phyloP scores from a whole-genome alignment of 2,797 vertebrate species.

The Onychomys torridus region DNA sequence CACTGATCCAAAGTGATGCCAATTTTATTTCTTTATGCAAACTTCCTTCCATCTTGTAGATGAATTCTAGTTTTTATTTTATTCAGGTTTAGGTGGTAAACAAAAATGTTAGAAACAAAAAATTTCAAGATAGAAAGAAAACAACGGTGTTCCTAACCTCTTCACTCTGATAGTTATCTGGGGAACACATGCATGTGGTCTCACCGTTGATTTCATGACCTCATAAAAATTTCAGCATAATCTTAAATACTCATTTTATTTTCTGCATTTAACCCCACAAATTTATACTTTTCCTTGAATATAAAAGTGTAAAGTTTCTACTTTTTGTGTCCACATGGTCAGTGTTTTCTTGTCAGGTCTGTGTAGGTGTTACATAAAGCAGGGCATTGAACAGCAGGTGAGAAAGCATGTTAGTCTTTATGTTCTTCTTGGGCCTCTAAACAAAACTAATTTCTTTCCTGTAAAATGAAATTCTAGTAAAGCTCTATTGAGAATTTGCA shows the following conservation, averaged over 20 bases:
- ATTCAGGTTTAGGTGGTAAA: conserved; percentile 17
- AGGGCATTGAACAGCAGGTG: not conserved
- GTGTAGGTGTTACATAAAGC: conserved; percentile 21
- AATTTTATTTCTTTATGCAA: not conserved
- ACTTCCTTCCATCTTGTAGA: not conserved
- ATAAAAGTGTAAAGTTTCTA: not conserved
- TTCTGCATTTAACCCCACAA: not conserved
- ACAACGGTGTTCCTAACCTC: not conserved
- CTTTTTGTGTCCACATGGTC: not conserved
- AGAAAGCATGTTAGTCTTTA: not conserved
- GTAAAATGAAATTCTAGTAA: conserved; percentile 61
- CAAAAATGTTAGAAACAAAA: not conserved
- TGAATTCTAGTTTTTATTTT: conserved; percentile 27
- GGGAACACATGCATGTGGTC: not conserved
- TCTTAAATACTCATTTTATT: not conserved
- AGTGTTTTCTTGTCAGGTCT: not conserved
- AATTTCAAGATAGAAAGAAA: not conserved
- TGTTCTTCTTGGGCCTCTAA: conserved; percentile 20
- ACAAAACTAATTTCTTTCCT: not conserved
- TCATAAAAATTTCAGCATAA: not conserved
- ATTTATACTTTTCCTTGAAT: not conserved
- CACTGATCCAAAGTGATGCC: not conserved
- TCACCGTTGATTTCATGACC: conserved; percentile 30
- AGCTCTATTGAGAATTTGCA: conserved; percentile 36
- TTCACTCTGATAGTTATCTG: not conserved